Conservation (phyloP, 2,888 invertebrate genomes). For the Apamea sordens region DNA sequence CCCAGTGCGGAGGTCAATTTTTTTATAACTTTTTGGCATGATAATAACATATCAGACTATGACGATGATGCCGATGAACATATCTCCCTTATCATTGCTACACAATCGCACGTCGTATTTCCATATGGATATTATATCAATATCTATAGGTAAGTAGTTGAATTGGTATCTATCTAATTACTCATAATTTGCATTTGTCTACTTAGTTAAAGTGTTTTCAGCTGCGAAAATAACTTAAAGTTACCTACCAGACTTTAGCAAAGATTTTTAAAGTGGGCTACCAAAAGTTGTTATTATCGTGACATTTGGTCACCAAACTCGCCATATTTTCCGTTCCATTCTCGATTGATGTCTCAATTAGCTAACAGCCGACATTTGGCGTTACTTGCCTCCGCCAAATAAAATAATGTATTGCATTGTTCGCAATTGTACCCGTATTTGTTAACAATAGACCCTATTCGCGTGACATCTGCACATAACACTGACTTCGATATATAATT, state of each 20-base stretch:
- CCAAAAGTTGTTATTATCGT: conserved; percentile 31
- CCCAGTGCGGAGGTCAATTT: neutral
- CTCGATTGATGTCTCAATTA: conserved; percentile 83
- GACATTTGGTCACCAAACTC: conserved; percentile 68
- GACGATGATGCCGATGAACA: too few relatives aligned
- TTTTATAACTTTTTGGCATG: neutral
- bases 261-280: neutral
- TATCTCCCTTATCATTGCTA: neutral
- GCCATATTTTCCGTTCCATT: conserved; percentile 74
- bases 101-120: neutral
- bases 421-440: conserved; percentile 87
- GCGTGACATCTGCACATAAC: conserved; percentile 80
- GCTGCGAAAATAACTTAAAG: neutral
- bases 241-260: neutral
- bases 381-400: conserved; percentile 82
- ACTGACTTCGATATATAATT: conserved; percentile 34
- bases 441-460: conserved; percentile 85
- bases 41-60: neutral
- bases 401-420: conserved; percentile 86
- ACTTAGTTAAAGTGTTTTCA: neutral
- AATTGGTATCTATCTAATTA: neutral
- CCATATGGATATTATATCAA: neutral
- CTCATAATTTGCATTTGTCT: too few relatives aligned
- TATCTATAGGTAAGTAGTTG: neutral
- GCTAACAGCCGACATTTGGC: conserved; percentile 87